Conservation (phyloP, 2,888 invertebrate species). For the Parnassius orleans region DNA sequence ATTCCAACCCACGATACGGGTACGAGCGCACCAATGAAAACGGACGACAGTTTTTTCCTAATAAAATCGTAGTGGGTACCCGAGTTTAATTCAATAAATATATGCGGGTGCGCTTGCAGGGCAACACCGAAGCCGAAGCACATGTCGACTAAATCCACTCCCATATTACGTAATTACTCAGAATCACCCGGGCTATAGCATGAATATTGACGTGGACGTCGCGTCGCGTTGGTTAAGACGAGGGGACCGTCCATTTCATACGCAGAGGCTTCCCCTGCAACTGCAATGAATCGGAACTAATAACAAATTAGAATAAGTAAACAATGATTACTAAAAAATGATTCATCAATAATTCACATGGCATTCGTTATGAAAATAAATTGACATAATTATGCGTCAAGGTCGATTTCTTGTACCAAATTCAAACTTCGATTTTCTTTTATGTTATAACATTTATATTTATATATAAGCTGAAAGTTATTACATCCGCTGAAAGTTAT, state of each 20-base stretch:
- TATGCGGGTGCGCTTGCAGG: conserved; percentile 65
- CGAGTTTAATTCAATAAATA: conserved; percentile 71
- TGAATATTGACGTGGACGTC: conserved; percentile 15
- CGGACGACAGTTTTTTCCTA: conserved; percentile 52
- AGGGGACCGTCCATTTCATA: conserved; percentile 25
- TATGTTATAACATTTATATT: no score
- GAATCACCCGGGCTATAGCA: conserved; percentile 52
- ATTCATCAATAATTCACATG: conserved; percentile 32
- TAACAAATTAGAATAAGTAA: conserved; percentile 33
- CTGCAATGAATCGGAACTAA: conserved; percentile 35
- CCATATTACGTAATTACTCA: conserved; percentile 63
- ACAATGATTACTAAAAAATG: conserved; percentile 33
- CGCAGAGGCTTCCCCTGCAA: conserved; percentile 27
- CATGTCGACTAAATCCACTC: conserved; percentile 43
- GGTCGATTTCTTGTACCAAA: no score
- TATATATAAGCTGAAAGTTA: no score
- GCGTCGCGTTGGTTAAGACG: conserved; percentile 10
- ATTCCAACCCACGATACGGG: conserved; percentile 59
- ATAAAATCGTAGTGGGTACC: conserved; percentile 43
- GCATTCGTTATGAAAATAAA: conserved; percentile 5
- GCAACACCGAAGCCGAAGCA: conserved; percentile 33
- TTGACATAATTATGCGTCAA: no score
- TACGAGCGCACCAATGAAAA: conserved; percentile 46
- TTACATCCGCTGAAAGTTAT: no score
- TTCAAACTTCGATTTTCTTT: no score